Base-by-base conservation (phyloP, 2,888 invertebrate species). In the Tetragonisca angustula region DNA sequence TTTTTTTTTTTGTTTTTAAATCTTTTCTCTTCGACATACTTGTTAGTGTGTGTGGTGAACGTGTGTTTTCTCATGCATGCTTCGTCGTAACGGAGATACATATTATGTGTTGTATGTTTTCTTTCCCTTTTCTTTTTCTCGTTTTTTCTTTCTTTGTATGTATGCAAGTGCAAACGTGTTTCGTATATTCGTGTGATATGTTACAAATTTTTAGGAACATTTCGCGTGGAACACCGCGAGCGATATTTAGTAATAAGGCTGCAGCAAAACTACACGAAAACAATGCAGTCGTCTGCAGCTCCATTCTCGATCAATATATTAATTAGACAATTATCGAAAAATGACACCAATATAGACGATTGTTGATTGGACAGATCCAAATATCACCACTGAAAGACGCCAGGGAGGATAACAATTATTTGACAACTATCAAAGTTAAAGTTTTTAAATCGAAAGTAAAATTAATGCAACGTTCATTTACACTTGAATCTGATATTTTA, bases 271-370 rank as follows among this genome's bases (percentile, higher is more conserved):
- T 91, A 91, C 92, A 91, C 88, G 90, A 91, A 87, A 90, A 92
- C 87, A 90, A 91, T 91, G 91, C 89, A 90, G 90, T 90, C 88
- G 81, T 89, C 84, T 91, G 91, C 91, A 89, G 90, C 91, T 92
- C 90, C 91, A 90, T 91, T 90, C 91, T 90, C 89, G 89, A 91
- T 92, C 91, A 89, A 91, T 92, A 92, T 93, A 93, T 90, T 92
- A 91, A 93, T 93, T 94, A 94, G 92, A 94, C 94, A 93, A 92
- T 93, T 93, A 94, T 94, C 92, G 93, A 94, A 94, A 93, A 93
- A 92, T 94, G 91, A 94, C 93, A 94, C 92, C 92, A 90, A 93
- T 93, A 94, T 93, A 94, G 93, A 94, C 92, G 92, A 93, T 92
- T 93, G 92, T 92, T 92, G 91, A 91, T 90, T 93, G 92, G 91